These are phyloP conservation scores for Apeltes quadracus DNA, from an alignment of 2,113 vertebrate species.

Conservation along the genomic window DNA sequence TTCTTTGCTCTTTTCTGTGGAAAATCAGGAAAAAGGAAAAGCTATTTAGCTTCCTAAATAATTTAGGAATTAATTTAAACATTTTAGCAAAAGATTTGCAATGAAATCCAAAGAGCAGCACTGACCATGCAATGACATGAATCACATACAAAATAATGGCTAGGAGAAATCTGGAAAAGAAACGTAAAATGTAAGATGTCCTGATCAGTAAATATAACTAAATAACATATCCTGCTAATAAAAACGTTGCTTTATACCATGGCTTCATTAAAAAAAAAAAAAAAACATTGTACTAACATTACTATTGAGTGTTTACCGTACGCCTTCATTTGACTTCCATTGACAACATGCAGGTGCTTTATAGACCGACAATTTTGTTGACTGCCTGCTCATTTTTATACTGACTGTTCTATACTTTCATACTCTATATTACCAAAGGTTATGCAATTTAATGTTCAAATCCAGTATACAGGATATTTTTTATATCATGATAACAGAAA, in stretches of 20 bases:
- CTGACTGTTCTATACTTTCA: too few species aligned
- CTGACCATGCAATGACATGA: constrained; percentile 17
- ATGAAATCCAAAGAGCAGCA: constrained; percentile 13
- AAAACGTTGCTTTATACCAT: background rate
- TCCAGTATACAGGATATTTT: background rate
- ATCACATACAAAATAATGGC: constrained; percentile 18
- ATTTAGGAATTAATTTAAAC: constrained; percentile 5
- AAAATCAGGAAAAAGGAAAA: constrained; percentile 80
- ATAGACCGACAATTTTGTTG: background rate
- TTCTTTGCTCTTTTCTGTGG: constrained; percentile 99
- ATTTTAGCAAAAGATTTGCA: constrained; percentile 28
- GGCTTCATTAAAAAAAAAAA: too few species aligned
- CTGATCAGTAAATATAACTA: background rate
- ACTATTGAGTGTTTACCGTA: background rate
- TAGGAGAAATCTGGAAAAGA: too few species aligned
- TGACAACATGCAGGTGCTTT: background rate
- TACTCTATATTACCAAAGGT: too few species aligned
- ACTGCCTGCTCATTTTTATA: background rate
- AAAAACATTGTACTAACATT: background rate
- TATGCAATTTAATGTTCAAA: too few species aligned
- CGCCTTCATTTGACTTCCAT: background rate
- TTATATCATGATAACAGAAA: background rate
- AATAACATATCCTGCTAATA: background rate
- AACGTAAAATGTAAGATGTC: too few species aligned
- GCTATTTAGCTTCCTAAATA: constrained; percentile 78